Evolutionary conservation across 2,113 vertebrate genomes (phyloP), one percentile per base, ranked within the genome.

Genomic region (Zeus faber): DNA sequence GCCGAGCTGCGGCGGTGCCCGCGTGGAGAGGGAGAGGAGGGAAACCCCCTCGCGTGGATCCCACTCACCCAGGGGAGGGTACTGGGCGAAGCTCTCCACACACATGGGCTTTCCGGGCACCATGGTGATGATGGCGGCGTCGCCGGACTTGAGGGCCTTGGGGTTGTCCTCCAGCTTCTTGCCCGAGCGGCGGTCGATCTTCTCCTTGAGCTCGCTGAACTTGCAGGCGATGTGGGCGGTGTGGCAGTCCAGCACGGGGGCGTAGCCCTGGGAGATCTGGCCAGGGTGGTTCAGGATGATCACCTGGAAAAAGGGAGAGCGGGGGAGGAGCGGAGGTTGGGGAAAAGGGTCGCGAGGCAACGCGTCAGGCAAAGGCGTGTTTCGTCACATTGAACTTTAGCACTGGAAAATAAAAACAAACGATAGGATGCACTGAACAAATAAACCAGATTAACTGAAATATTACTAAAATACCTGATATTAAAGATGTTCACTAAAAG

Each of bases 271-370:
- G 23, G 65, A 40, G 21, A 91, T 92, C 76, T 90, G 80, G 1
- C 88, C 88, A 0, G 89, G 83, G 51, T 91, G 89, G 77, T 90
- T 92, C 65, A 94, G 80, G 76, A 91, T 89, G 74, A 92, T 92
- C 46, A 92, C 91, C 91, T 92, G 54, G 5, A 43, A 47, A 50
- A 8, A 2, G 25, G 9, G 14, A 25, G 6, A 20, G 18, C 21
- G n/a, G 18, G 22, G 50, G 33, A 4, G 33, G 33, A 37, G 33
- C 33, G 0, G 2, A 14, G 33, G 33, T 37, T 37, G n/a, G 5
- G 33, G 31, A 11, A 11, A 9, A 2, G 31, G 31, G 2, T 2
- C 8, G 13, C 2, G 31, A 9, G 9, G 33, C n/a, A n/a, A n/a
- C n/a, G n/a, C n/a, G n/a, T n/a, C n/a, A n/a, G n/a, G n/a, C n/a